phyloP scores from a whole-genome alignment of 2,113 vertebrate genomes.

The Haemorhous mexicanus region DNA sequence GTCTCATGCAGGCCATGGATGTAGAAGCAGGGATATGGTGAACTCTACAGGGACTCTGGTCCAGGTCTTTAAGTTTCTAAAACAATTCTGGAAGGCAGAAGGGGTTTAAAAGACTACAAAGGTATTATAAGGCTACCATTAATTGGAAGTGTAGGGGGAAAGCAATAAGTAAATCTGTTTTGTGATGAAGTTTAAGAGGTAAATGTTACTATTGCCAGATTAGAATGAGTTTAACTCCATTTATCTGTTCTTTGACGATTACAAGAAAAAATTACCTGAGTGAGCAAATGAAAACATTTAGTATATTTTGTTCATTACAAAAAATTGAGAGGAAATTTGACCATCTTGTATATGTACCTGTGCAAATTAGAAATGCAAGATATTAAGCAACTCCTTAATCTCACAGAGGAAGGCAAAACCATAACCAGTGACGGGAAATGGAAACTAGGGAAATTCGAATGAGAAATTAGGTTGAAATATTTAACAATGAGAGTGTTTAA shows the following conservation, averaged over 20 bases:
- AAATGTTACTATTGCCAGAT: background rate
- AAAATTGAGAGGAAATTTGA: background rate
- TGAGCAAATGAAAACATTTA: background rate
- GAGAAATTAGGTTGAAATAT: background rate
- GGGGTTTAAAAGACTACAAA: background rate
- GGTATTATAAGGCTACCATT: background rate
- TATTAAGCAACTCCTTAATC: background rate
- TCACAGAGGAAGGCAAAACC: background rate
- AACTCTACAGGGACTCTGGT: background rate
- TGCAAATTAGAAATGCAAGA: background rate
- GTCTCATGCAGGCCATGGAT: background rate
- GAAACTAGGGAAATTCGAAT: background rate
- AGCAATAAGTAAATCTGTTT: background rate
- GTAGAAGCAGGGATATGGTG: background rate
- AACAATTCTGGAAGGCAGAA: background rate
- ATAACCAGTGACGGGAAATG: background rate
- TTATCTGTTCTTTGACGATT: background rate
- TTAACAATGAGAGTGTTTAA: background rate
- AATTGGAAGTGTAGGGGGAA: background rate
- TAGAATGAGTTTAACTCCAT: background rate
- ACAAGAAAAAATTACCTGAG: background rate
- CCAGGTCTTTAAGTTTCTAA: background rate
- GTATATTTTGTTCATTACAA: background rate
- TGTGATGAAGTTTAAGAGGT: background rate
- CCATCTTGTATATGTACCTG: background rate